Evolutionary conservation across 2,113 vertebrate species (phyloP), one percentile per base, ranked within the genome.

Genomic region (Benitochromis conjunctus): DNA sequence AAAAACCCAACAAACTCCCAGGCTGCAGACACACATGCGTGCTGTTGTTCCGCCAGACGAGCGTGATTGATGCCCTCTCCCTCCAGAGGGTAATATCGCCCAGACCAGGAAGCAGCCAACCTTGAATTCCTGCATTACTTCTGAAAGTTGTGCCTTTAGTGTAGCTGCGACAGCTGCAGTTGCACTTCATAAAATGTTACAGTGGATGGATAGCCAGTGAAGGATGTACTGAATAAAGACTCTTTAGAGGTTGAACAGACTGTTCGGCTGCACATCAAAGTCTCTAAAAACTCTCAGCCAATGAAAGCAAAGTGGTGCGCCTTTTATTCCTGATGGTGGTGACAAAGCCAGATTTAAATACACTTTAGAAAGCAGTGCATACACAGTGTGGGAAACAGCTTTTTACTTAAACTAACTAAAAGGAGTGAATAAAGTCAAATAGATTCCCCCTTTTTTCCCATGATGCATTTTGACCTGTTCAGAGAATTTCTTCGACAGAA

Each of bases 131-230:
- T 92, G 92, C 91, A 90, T 86, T 82, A 85, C 86, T 91, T 88
- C 84, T 89, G 64, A 88, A 92, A 84, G 88, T 86, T 87, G 78
- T 81, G 91, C 85, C 79, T 85, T 84, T 83, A 79, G 86, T 79
- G 85, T 21, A 46, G 82, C 57, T 66, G 86, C 83, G 76, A 86
- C 90, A 89, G 93, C 88, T 91, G 93, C 90, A 88, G 89, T 76
- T 82, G 88, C 89, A 91, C 94, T 92, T 95, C 92, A 93, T 95
- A 88, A 94, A 94, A 84, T 41, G 92, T 91, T 91, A 78, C 92
- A 92, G 90, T 92, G 89, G 90, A 81, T 94, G 94, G 89, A 88
- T 38, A 84, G 82, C 36, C 93, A 89, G 89, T 91, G 89, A 90
- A 92, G 93, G 90, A 85, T 92, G 82, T 18, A 88, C 77, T 86